Percentiles rank a stretch among this genome's conserved stretches.
Conservation (phyloP, 1,140 invertebrate species). For the Bombus turneri region DNA sequence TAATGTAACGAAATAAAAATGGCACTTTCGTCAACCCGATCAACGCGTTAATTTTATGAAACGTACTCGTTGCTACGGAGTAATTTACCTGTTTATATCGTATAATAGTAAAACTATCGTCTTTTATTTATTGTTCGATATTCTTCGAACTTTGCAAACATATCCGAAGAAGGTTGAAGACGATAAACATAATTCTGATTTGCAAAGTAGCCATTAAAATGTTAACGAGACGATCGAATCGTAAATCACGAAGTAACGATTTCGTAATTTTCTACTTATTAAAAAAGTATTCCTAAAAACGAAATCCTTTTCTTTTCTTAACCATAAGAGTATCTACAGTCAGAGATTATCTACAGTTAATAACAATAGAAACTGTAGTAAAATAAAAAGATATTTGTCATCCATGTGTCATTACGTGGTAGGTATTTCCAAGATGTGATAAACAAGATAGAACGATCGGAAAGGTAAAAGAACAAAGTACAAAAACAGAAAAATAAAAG, state of each 20-base stretch:
- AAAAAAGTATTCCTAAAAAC: not conserved
- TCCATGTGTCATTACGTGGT: fast-evolving
- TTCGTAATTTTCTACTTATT: not conserved
- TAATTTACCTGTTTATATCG: no score
- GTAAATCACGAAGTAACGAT: not conserved
- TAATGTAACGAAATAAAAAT: not conserved
- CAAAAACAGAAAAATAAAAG: fast-evolving
- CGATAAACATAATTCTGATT: not conserved
- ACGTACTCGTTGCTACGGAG: no score
- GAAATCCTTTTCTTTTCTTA: not conserved
- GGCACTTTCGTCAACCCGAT: not conserved
- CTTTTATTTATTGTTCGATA: no score
- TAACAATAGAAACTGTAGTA: not conserved
- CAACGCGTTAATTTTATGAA: no score
- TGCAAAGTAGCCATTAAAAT: not conserved
- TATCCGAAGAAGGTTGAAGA: no score
- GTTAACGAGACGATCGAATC: not conserved
- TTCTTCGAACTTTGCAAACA: no score
- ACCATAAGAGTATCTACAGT: not conserved
- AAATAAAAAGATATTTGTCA: not conserved
- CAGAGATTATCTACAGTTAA: not conserved
- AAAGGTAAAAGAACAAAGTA: not conserved
- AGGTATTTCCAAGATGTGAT: not conserved
- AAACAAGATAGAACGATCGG: not conserved
- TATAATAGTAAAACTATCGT: not conserved